Conservation (phyloP, 2,888 invertebrate genomes). For the Heterodera filipjevi region DNA sequence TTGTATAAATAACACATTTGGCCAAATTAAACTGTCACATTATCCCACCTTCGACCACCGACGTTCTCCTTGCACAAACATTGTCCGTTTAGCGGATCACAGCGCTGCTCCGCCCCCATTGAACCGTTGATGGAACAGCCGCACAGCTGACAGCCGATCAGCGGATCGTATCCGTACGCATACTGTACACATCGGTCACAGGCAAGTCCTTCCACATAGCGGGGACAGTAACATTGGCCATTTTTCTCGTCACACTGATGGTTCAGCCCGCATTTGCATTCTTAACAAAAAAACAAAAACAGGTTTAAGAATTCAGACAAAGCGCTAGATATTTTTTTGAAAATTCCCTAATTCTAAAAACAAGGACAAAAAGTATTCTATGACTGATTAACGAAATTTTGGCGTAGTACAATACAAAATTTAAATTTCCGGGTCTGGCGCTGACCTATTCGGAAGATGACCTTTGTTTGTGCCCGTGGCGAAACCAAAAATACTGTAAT, state of each 20-base stretch:
- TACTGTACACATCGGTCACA: slow-evolving; percentile 86
- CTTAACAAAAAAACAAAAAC: slow-evolving; percentile 56
- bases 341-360: too few species aligned
- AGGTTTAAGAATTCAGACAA: too few species aligned
- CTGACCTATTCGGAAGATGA: too few species aligned
- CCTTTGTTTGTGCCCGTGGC: too few species aligned
- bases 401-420: too few species aligned
- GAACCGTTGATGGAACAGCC: slow-evolving; percentile 86
- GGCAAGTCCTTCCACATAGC: slow-evolving; percentile 82
- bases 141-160: slow-evolving; percentile 93
- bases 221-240: slow-evolving; percentile 90
- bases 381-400: too few species aligned
- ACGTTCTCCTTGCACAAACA: slow-evolving; percentile 81
- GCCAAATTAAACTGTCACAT: neutral
- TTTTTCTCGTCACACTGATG: slow-evolving; percentile 86
- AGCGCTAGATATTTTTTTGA: too few species aligned
- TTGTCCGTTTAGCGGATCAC: slow-evolving; percentile 83
- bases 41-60: slow-evolving; percentile 83
- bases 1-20: neutral
- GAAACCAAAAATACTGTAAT: too few species aligned
- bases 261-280: slow-evolving; percentile 74
- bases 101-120: slow-evolving; percentile 77
- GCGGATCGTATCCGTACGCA: slow-evolving; percentile 89
- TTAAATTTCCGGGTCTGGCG: too few species aligned
- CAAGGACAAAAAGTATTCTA: too few species aligned